phyloP scores from a whole-genome alignment of 2,888 invertebrate genomes.

The Oscheius sp. region DNA sequence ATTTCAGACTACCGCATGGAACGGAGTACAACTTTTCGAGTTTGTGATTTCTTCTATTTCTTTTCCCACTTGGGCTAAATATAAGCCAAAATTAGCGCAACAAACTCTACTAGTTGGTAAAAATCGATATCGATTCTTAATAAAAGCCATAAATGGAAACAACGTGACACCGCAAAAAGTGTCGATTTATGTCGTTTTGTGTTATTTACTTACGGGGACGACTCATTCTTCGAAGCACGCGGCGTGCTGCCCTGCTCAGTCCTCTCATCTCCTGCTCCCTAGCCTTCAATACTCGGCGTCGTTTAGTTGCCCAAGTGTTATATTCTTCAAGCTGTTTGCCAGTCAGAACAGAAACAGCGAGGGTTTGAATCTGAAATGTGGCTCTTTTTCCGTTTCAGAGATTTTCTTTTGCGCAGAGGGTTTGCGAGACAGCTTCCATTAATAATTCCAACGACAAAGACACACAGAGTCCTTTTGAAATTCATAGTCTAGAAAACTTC shows the following conservation, averaged over 20 bases:
- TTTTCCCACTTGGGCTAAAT: no score
- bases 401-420: background rate
- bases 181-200: conserved; percentile 15
- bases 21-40: no score
- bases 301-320: conserved; percentile 64
- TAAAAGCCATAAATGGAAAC: background rate
- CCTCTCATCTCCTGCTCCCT: conserved; percentile 53
- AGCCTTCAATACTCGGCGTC: conserved; percentile 54
- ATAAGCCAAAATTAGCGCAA: no score
- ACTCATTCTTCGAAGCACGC: conserved; percentile 47
- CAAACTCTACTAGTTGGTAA: background rate
- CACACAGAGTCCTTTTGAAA: conserved; percentile 6
- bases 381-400: background rate
- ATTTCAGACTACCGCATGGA: no score
- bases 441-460: conserved; percentile 17
- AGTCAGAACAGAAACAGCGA: conserved; percentile 65
- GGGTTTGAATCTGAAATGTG: conserved; percentile 62
- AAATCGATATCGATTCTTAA: background rate
- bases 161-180: conserved; percentile 20
- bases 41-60: no score
- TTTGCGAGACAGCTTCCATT: background rate
- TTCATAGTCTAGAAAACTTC: conserved; percentile 7
- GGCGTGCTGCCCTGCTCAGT: conserved; percentile 45
- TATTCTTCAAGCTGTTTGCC: conserved; percentile 57
- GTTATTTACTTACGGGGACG: conserved; percentile 30